Base-by-base conservation (phyloP, 2,113 vertebrate genomes). In the Ovibos moschatus region DNA sequence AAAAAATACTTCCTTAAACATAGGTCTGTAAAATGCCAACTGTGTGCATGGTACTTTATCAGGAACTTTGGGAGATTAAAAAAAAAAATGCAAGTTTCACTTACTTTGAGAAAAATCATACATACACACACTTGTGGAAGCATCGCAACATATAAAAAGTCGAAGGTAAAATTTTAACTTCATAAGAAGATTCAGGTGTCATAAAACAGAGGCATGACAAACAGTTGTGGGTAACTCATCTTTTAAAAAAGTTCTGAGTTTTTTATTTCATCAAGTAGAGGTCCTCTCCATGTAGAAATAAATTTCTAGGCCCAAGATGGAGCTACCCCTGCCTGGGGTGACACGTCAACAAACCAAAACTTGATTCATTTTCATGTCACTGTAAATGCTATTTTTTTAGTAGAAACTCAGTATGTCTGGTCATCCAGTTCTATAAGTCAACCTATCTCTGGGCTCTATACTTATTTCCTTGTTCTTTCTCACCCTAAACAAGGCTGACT, bases 1-100 rank as follows among this genome's bases (percentile, higher is more conserved):
- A 45, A 92, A 79, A 97, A 90, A 25, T 74, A 71, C 86, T 96
- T 96, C 55, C 87, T 83, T 89, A 91, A 62, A 79, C 36, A 53
- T 74, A 88, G 83, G 74, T n/a, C 6, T 83, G n/a, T 53, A 86
- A 97, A 95, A 95, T 82, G 11, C 78, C 88, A 94, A 89, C 23
- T 89, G 2, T 76, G 17, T n/a, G 0, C 30, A 88, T 47, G 6
- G 12, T 13, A 84, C 28, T 79, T 40, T 67, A 0, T 55, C 16
- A 85, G 13, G 3, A 2, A 7, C 27, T 93, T 16, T 83, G 43
- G 1, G 23, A 47, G 11, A 86, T 79, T 57, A 4, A 27, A 33
- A 76, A n/a, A 71, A 79, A 82, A 19, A 85, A 79, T 36, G 5
- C 6, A 97, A 64, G 7, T 55, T 13, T 81, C 55, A 74, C 36